These are phyloP conservation scores for Bradysia coprophila DNA, from an alignment of 1,140 invertebrate species.

Conservation along the genomic window DNA sequence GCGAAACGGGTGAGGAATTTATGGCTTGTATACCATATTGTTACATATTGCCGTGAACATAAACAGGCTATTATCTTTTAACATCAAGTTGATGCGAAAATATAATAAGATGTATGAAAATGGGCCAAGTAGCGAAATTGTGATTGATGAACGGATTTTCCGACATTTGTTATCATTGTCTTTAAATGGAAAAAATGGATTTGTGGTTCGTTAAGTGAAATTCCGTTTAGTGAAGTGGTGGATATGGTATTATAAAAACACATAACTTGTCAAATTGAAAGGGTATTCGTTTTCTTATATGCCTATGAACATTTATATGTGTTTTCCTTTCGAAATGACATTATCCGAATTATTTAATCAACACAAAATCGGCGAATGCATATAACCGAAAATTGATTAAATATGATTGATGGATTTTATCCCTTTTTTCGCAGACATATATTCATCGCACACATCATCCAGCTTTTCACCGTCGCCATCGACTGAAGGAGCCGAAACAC, in stretches of 20 bases:
- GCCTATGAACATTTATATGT: too few relatives aligned
- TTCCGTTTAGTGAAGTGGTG: too few relatives aligned
- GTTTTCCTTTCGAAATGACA: too few relatives aligned
- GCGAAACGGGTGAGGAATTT: background rate
- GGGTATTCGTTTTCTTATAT: too few relatives aligned
- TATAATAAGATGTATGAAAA: too few relatives aligned
- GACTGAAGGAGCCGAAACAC: constrained; percentile 20
- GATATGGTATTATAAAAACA: too few relatives aligned
- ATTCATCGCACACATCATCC: constrained; percentile 22
- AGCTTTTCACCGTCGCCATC: constrained; percentile 23
- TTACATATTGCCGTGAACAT: too few relatives aligned
- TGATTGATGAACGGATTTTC: background rate
- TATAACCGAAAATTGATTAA: background rate
- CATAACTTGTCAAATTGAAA: too few relatives aligned
- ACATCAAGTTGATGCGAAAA: background rate
- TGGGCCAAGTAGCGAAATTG: background rate
- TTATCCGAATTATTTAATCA: too few relatives aligned
- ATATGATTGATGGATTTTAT: background rate
- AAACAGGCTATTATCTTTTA: too few relatives aligned
- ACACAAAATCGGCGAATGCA: too few relatives aligned
- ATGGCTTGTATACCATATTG: background rate
- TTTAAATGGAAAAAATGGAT: background rate
- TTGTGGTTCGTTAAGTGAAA: too few relatives aligned
- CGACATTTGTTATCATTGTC: background rate
- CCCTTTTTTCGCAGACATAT: constrained; percentile 15